These are phyloP conservation scores for Calliphora vicina DNA, from an alignment of 1,140 invertebrate species.

Conservation along the genomic window DNA sequence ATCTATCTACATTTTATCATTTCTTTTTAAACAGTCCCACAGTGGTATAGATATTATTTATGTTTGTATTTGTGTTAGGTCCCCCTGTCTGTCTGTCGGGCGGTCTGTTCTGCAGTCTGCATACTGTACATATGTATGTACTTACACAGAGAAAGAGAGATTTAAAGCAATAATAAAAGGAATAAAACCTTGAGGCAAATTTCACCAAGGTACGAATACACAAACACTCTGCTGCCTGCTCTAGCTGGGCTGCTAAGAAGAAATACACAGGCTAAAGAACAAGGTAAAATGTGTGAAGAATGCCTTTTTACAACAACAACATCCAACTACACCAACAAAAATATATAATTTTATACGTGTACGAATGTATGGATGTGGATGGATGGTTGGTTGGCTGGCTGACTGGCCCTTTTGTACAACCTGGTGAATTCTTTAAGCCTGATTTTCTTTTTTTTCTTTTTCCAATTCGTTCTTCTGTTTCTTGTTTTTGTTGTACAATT, in stretches of 20 bases:
- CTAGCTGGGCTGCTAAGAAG: too few species aligned
- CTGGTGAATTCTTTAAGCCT: not conserved
- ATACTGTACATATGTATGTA: not conserved
- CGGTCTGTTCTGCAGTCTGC: not conserved
- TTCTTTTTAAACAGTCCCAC: not conserved
- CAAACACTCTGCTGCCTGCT: too few species aligned
- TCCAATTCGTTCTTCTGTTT: not conserved
- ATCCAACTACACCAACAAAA: too few species aligned
- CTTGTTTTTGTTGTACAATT: not conserved
- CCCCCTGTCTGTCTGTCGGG: not conserved
- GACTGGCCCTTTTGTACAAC: not conserved
- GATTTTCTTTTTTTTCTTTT: not conserved
- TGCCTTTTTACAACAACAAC: too few species aligned
- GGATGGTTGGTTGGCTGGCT: not conserved
- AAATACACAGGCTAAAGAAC: too few species aligned
- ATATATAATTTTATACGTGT: too few species aligned
- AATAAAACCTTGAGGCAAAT: slow-evolving; percentile 8
- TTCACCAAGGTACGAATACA: not conserved
- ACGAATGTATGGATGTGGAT: too few species aligned
- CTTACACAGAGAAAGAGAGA: not conserved
- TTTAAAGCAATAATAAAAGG: slow-evolving; percentile 10
- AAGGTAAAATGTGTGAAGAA: too few species aligned
- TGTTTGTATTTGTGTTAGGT: not conserved
- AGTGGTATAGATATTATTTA: not conserved
- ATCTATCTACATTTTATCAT: not conserved